Evolutionary conservation across 2,797 vertebrate species (phyloP).

Genomic region (Diplodus sargus): DNA sequence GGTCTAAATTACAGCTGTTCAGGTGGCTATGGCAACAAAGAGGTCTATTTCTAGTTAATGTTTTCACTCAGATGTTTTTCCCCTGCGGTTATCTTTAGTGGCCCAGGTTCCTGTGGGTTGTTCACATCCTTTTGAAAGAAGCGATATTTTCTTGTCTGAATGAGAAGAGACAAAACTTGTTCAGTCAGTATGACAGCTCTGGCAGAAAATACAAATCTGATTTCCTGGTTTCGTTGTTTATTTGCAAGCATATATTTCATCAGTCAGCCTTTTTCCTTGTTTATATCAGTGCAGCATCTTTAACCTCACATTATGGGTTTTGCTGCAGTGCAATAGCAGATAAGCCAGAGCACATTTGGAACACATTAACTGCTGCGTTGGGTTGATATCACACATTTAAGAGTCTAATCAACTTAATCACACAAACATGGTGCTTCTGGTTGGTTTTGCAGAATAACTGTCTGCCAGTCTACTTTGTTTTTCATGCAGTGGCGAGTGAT

Average conservation of each 20-base stretch:
- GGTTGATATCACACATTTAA: slow-evolving; percentile 15
- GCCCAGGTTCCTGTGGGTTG: slow-evolving; percentile 65
- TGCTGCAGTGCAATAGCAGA: slow-evolving; percentile 25
- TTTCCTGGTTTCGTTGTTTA: slow-evolving; percentile 47
- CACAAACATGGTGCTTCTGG: slow-evolving; percentile 9
- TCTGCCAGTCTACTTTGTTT: not conserved
- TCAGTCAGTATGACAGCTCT: slow-evolving; percentile 8
- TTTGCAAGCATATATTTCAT: slow-evolving; percentile 43
- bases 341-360: slow-evolving; percentile 26
- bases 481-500: no score
- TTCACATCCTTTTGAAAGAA: slow-evolving; percentile 67
- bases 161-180: slow-evolving; percentile 32
- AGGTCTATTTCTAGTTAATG: slow-evolving; percentile 73
- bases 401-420: slow-evolving; percentile 8
- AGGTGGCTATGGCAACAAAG: slow-evolving; percentile 79
- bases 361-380: slow-evolving; percentile 6
- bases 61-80: slow-evolving; percentile 71
- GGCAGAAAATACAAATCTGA: slow-evolving; percentile 13
- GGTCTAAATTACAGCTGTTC: slow-evolving; percentile 60
- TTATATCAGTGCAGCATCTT: slow-evolving; percentile 45
- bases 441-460: slow-evolving; percentile 16
- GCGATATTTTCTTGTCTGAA: slow-evolving; percentile 35
- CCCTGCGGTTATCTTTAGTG: slow-evolving; percentile 71
- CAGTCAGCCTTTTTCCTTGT: slow-evolving; percentile 32
- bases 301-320: slow-evolving; percentile 14